These are phyloP conservation scores for Odontamblyopus lacepedii DNA, from an alignment of 2,797 vertebrate genomes.

Conservation along the genomic window DNA sequence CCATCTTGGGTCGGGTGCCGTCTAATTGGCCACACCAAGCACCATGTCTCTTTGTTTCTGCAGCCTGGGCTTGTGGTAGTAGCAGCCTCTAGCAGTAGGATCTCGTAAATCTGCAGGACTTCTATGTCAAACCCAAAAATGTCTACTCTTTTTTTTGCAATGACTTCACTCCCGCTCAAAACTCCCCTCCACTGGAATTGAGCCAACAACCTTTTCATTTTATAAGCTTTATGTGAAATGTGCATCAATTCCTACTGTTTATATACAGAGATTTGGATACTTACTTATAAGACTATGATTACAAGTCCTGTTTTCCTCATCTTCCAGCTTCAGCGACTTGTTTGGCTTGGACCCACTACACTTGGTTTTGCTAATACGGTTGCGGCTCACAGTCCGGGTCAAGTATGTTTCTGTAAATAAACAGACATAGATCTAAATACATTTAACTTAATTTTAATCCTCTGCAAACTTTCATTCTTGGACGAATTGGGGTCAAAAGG, in stretches of 20 bases:
- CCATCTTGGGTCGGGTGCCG: slow-evolving; percentile 52
- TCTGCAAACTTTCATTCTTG: slow-evolving; percentile 25
- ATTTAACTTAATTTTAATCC: slow-evolving; percentile 35
- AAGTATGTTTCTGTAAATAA: slow-evolving; percentile 66
- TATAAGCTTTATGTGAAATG: slow-evolving; percentile 34
- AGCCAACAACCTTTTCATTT: slow-evolving; percentile 38
- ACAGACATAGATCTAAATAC: slow-evolving; percentile 46
- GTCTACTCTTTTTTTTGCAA: slow-evolving; percentile 63
- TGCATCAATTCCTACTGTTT: slow-evolving; percentile 34
- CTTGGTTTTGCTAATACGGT: slow-evolving; percentile 54
- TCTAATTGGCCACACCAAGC: slow-evolving; percentile 74
- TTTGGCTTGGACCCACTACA: slow-evolving; percentile 66
- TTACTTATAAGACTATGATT: slow-evolving; percentile 53
- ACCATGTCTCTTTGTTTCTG: slow-evolving; percentile 71
- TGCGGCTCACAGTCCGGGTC: slow-evolving; percentile 59
- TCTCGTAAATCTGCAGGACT: slow-evolving; percentile 77
- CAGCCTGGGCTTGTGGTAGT: slow-evolving; percentile 74
- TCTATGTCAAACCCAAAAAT: slow-evolving; percentile 62
- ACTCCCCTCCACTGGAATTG: slow-evolving; percentile 42
- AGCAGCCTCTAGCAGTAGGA: slow-evolving; percentile 66
- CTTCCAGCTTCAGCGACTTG: slow-evolving; percentile 34
- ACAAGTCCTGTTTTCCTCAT: slow-evolving; percentile 44
- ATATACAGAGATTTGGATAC: slow-evolving; percentile 37
- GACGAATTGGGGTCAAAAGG: slow-evolving; percentile 11
- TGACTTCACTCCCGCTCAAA: slow-evolving; percentile 65